Conservation (phyloP, 1,140 invertebrate genomes). For the Lineus longissimus region DNA sequence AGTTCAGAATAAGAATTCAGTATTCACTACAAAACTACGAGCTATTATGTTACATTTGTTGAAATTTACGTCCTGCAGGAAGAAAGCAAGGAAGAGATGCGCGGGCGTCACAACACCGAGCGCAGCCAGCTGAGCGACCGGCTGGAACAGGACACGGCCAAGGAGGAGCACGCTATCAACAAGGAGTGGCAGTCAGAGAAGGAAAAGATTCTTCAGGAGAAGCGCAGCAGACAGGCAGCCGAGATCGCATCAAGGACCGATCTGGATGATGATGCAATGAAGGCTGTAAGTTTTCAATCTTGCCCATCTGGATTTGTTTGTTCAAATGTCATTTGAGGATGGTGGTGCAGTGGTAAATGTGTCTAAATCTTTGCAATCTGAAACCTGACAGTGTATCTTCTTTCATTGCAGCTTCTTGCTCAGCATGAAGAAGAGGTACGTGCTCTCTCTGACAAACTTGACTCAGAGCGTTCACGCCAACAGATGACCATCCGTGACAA, state of each 20-base stretch:
- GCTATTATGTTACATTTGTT: too few species aligned
- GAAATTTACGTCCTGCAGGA: constrained; percentile 29
- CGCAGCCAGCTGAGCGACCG: constrained; percentile 28
- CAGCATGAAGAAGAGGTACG: constrained; percentile 42
- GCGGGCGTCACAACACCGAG: constrained; percentile 35
- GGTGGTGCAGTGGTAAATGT: too few species aligned
- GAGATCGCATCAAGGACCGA: constrained; percentile 40
- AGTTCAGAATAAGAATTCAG: too few species aligned
- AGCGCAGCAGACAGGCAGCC: constrained; percentile 41
- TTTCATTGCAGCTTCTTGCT: constrained; percentile 38
- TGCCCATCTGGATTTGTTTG: background rate
- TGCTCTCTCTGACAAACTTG: constrained; percentile 33
- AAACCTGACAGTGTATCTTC: background rate
- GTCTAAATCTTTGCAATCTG: too few species aligned
- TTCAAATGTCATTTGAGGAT: too few species aligned
- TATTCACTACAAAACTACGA: too few species aligned
- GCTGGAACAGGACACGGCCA: constrained; percentile 30
- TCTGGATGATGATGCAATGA: constrained; percentile 39
- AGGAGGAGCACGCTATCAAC: constrained; percentile 28
- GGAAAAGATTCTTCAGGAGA: constrained; percentile 39
- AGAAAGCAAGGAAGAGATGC: constrained; percentile 34
- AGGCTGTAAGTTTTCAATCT: constrained; percentile 26
- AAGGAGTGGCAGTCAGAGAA: constrained; percentile 29
- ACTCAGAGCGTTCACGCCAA: constrained; percentile 37
- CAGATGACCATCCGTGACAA: constrained; percentile 36